phyloP scores from a whole-genome alignment of 2,797 vertebrate genomes.

The Falco cherrug region DNA sequence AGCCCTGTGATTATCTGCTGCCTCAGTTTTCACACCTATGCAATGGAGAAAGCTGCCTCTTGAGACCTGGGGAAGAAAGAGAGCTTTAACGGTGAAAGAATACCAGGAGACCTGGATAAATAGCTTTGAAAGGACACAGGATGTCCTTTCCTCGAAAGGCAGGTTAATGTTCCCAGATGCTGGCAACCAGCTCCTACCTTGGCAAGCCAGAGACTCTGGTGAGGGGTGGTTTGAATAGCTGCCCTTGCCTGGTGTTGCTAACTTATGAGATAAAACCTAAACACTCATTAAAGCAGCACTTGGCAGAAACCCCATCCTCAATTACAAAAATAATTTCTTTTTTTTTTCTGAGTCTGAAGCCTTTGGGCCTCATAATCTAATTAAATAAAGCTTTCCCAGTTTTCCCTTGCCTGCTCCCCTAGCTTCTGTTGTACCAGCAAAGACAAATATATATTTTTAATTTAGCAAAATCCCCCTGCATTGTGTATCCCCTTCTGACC shows the following conservation, averaged over 20 bases:
- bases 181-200: background rate
- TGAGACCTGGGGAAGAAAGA: background rate
- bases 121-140: background rate
- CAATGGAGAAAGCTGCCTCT: background rate
- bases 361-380: constrained; percentile 65
- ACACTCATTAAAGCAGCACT: constrained; percentile 46
- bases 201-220: background rate
- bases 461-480: constrained; percentile 28
- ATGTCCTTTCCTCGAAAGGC: background rate
- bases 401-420: constrained; percentile 25
- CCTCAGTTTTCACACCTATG: constrained; percentile 14
- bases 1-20: background rate
- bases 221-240: background rate
- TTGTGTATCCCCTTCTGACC: background rate
- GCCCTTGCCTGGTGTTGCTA: constrained; percentile 6
- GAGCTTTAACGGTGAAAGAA: background rate
- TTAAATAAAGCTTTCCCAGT: constrained; percentile 59
- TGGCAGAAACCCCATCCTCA: constrained; percentile 62
- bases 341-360: constrained; percentile 52
- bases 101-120: background rate
- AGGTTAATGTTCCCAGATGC: background rate
- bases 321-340: constrained; percentile 56
- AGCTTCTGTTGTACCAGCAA: constrained; percentile 14
- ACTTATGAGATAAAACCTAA: constrained; percentile 40
- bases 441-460: constrained; percentile 55